A percentile compares a stretch with the other conserved stretches of the same genome.
Evolutionary conservation across 2,113 vertebrate genomes (phyloP).

Genomic region (Dipodomys stephensi): DNA sequence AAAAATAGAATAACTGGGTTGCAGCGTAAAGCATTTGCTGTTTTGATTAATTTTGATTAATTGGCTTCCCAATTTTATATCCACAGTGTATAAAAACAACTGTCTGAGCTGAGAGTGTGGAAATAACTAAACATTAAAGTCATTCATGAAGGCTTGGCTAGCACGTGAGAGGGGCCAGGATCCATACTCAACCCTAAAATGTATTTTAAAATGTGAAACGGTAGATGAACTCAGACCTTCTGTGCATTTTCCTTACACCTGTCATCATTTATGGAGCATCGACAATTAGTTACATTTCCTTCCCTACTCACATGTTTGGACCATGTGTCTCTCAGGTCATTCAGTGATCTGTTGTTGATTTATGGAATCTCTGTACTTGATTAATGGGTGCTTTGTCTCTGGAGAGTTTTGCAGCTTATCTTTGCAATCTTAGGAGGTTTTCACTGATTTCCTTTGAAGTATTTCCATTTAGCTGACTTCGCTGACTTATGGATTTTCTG

Average conservation of each 20-base stretch:
- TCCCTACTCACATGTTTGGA: no score
- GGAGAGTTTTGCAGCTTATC: conserved; percentile 15
- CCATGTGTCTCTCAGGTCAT: no score
- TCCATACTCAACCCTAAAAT: not conserved
- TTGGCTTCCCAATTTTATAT: not conserved
- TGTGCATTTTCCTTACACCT: not conserved
- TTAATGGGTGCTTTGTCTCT: conserved; percentile 16
- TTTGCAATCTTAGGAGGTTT: not conserved
- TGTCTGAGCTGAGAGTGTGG: not conserved
- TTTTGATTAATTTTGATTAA: not conserved
- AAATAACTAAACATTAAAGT: not conserved
- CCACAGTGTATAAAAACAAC: no score
- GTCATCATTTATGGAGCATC: not conserved
- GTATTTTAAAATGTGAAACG: not conserved
- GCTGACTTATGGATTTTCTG: no score
- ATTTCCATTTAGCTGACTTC: no score
- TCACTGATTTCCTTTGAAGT: not conserved
- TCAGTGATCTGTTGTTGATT: not conserved
- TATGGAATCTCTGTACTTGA: not conserved
- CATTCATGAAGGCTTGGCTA: not conserved
- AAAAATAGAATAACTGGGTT: not conserved
- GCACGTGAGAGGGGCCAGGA: not conserved
- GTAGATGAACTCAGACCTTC: not conserved
- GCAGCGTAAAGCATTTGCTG: not conserved
- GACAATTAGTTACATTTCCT: no score